These are phyloP conservation scores for Acyrthosiphon pisum DNA, from an alignment of 1,140 invertebrate species.

Conservation along the genomic window DNA sequence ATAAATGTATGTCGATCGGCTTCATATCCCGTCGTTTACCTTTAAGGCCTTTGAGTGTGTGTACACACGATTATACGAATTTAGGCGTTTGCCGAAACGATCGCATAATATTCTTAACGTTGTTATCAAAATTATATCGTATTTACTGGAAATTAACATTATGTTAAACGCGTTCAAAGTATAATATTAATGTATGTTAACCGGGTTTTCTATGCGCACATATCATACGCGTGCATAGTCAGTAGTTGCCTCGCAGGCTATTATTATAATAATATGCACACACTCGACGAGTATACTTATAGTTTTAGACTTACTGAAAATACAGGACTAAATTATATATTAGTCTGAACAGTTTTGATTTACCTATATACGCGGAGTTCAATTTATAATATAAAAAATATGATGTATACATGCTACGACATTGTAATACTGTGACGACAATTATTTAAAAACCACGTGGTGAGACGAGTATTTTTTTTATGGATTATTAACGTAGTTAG, in stretches of 20 bases:
- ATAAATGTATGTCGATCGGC: neutral
- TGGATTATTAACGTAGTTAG: neutral
- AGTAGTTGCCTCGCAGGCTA: too few relatives aligned
- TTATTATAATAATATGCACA: too few relatives aligned
- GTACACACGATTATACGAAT: neutral
- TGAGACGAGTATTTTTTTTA: neutral
- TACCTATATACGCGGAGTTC: neutral
- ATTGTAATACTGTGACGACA: neutral
- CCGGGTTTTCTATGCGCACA: neutral
- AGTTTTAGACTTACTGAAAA: neutral
- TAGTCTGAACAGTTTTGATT: neutral
- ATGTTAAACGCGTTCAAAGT: neutral
- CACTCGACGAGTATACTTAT: neutral
- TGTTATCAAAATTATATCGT: neutral
- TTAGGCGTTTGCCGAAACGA: neutral
- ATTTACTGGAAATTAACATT: neutral
- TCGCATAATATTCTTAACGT: neutral
- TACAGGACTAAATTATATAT: neutral
- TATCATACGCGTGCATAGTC: neutral
- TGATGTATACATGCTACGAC: neutral
- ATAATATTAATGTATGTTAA: neutral
- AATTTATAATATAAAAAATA: neutral
- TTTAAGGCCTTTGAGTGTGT: neutral
- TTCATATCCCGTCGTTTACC: neutral
- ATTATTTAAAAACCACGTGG: neutral